Evolutionary conservation across 2,797 vertebrate genomes (phyloP), one percentile per base, ranked within the genome.

Genomic region (Micrastur ruficollis): DNA sequence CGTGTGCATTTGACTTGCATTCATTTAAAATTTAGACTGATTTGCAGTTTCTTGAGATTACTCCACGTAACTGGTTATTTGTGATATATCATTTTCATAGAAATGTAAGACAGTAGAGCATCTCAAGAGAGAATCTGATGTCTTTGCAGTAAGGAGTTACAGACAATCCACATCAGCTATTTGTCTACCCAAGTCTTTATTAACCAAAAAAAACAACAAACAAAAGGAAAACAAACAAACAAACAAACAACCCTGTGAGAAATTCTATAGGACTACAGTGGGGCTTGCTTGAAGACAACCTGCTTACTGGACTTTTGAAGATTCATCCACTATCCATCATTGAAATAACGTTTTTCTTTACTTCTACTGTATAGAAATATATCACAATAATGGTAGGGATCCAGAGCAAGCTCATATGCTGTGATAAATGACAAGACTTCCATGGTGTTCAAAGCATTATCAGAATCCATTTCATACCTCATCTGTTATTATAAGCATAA

Each of bases 391-490:
- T 55, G 46, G 32, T 50, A 75, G 82, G 26, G 50, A 94, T 65
- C 63, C 42, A 32, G 36, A 73, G 83, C 31, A 74, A 93, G 66
- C 75, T 94, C 93, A 62, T 84, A 32, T 81, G 36, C 61, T 92
- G 72, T 93, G 94, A 97, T 97, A 97, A 97, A 98, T 97, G 93
- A 95, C 61, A 92, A 53, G 84, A 58, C 31, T 92, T 96, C 86
- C 80, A 42, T 86, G 85, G 84, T 97, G 81, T 74, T 97, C 97
- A 95, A 70, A 89, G 63, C 72, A 65, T 80, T 83, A 89, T 81
- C 14, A 50, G 95, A 96, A 97, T 92, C 93, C 89, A 95, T 97
- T 98, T 98, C 97, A 97, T 93, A 97, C 80, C 91, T 97, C 97
- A 96, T 98, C 96, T 80, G 61, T 98, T 97, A 96, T 75, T 95